Conservation (phyloP, 2,113 vertebrate species). For the Zonotrichia leucophrys region DNA sequence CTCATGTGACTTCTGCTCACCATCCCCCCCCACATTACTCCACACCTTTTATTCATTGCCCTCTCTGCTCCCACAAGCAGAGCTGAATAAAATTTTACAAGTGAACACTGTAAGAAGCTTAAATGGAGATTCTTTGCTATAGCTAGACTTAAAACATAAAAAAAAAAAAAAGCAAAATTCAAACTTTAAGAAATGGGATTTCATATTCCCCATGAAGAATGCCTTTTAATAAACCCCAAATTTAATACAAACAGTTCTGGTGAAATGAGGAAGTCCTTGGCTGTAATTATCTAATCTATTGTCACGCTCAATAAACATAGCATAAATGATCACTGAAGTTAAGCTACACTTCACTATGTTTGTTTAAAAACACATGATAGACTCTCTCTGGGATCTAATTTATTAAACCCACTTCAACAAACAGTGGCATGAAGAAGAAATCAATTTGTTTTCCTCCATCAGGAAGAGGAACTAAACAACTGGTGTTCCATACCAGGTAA, state of each 20-base stretch:
- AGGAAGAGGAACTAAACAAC: neutral
- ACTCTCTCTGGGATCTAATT: slow-evolving; percentile 1
- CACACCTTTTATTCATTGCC: slow-evolving; percentile 49
- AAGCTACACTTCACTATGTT: neutral
- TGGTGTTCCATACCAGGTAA: neutral
- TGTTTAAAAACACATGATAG: slow-evolving; percentile 9
- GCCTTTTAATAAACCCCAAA: neutral
- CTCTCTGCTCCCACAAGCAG: neutral
- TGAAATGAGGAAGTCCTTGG: neutral
- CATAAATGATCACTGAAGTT: neutral
- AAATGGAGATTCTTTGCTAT: neutral
- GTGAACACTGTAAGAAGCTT: neutral
- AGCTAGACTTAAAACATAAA: neutral
- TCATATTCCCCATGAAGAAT: neutral
- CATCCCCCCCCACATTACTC: neutral
- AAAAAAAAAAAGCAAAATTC: neutral
- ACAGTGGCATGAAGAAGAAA: neutral
- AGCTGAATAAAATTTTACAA: neutral
- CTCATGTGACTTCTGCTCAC: slow-evolving; percentile 54
- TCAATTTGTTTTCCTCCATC: neutral
- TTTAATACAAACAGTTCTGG: neutral
- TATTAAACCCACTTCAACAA: slow-evolving; percentile 31
- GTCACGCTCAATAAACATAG: neutral
- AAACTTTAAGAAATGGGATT: neutral
- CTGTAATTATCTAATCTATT: neutral